A percentile compares a stretch with the other conserved stretches of the same genome.
phyloP scores from a whole-genome alignment of 2,888 invertebrate genomes.

The Clunio marinus region DNA sequence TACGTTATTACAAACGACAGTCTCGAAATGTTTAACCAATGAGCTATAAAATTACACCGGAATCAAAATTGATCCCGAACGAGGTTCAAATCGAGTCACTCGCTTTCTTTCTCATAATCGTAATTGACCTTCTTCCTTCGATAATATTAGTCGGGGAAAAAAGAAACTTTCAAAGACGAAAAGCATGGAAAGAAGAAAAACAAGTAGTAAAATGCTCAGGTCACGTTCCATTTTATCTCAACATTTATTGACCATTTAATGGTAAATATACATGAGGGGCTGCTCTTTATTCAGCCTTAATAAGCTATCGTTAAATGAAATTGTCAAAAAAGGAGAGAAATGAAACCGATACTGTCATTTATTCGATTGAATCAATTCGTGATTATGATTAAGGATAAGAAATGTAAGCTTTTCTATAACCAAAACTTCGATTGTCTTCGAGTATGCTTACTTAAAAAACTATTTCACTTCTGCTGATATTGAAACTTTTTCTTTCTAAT shows the following conservation, averaged over 20 bases:
- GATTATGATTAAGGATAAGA: not conserved
- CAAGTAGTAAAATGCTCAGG: conserved; percentile 34
- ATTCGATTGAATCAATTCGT: conserved; percentile 2
- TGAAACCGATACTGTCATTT: conserved; percentile 2
- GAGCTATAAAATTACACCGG: conserved; percentile 35
- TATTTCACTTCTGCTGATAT: too few species aligned
- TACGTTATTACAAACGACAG: not conserved
- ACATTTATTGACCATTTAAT: conserved; percentile 36
- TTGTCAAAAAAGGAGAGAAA: not conserved
- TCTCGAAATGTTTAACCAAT: conserved; percentile 11
- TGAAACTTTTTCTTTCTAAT: too few species aligned
- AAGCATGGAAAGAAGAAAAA: too few species aligned
- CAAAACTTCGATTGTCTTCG: too few species aligned
- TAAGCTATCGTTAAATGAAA: conserved; percentile 3
- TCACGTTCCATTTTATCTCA: conserved; percentile 33
- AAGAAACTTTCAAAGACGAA: too few species aligned
- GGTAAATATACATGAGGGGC: conserved; percentile 3
- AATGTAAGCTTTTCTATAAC: too few species aligned
- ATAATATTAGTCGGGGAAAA: too few species aligned
- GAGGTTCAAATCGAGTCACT: conserved; percentile 8
- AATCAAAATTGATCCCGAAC: not conserved
- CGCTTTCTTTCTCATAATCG: not conserved
- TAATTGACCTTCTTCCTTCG: conserved; percentile 21
- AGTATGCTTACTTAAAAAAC: too few species aligned
- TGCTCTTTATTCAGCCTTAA: not conserved